phyloP scores from a whole-genome alignment of 2,113 vertebrate species.

The Sander lucioperca region DNA sequence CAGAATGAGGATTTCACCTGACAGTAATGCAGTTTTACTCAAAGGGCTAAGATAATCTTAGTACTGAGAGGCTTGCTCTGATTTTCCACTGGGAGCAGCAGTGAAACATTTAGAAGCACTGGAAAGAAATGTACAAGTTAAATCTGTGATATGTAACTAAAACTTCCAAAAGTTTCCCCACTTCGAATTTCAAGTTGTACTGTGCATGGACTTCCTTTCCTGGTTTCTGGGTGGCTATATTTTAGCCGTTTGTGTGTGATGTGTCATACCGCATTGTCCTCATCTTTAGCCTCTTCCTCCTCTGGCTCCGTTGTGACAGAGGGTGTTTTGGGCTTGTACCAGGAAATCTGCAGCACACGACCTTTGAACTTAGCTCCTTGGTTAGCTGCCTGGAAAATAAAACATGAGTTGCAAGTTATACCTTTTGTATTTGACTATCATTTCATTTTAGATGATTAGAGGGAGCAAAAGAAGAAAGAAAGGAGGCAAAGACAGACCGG shows the following conservation, averaged over 20 bases:
- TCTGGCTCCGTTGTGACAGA: slow-evolving; percentile 93
- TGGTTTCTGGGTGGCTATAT: neutral
- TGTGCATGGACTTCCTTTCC: neutral
- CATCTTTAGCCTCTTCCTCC: slow-evolving; percentile 95
- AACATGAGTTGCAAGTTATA: neutral
- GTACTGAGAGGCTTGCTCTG: slow-evolving; percentile 52
- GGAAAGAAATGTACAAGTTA: slow-evolving; percentile 45
- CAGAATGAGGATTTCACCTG: slow-evolving; percentile 54
- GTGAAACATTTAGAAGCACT: slow-evolving; percentile 67
- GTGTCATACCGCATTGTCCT: slow-evolving; percentile 81
- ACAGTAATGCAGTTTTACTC: slow-evolving; percentile 64
- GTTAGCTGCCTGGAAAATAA: slow-evolving; percentile 90
- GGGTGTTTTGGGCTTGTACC: slow-evolving; percentile 97
- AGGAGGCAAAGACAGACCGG: neutral
- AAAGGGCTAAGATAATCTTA: slow-evolving; percentile 65
- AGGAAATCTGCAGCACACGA: slow-evolving; percentile 93
- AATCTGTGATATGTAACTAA: slow-evolving; percentile 42
- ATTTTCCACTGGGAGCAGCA: slow-evolving; percentile 51
- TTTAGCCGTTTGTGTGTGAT: neutral
- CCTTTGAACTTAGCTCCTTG: slow-evolving; percentile 98
- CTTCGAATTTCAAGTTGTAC: neutral
- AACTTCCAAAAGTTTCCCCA: slow-evolving; percentile 45
- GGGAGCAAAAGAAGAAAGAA: neutral
- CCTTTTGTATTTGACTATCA: neutral
- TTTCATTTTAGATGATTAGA: neutral